Base-by-base conservation (phyloP, 2,113 vertebrate genomes). In the Ailurus styani region DNA sequence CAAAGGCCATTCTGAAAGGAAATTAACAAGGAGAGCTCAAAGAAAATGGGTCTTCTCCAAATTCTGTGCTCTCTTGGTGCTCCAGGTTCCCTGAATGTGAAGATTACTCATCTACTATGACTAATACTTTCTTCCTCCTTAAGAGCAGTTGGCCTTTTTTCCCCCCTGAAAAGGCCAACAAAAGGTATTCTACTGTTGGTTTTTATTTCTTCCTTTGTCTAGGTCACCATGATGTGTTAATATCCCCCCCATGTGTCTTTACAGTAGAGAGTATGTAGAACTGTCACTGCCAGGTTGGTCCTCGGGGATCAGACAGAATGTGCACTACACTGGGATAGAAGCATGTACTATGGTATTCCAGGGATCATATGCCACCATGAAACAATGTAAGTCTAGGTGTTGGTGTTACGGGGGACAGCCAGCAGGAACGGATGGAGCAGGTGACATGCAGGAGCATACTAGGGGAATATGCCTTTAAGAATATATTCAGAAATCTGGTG, bases 371-470 rank as follows among this genome's bases (percentile, higher is more conserved):
- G 1, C 6, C 42, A 55, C 25, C 64, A 50, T 0, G 20, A 81
- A 52, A 93, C n/a, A 62, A 54, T 0, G 2, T 6, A 18, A 21
- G 4, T 37, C 11, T 21, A 31, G 64, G 40, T 57, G 42, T 50
- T 37, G 2, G 10, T 7, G 6, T 40, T 9, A 37, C 37, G 40
- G 0, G 17, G 27, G 70, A 50, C 3, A 27, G 4, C 68, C 37
- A 50, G 34, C 34, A 55, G 45, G 45, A 84, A 82, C 6, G 23
- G 23, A 20, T 5, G 79, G 15, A 47, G 47, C 6, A 12, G 6
- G 34, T 4, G 13, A 27, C 2, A 66, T 3, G 8, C 4, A 34
- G 47, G 40, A 27, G 1, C 4, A 6, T 27, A 31, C 60, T 13
- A 29, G 1, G 2, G 29, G 55, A 20, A 2, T 11, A 29, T 12